Percentiles rank a stretch among this genome's conserved stretches.
Conservation (phyloP, 2,888 invertebrate genomes). For the Lochmaea crataegi region DNA sequence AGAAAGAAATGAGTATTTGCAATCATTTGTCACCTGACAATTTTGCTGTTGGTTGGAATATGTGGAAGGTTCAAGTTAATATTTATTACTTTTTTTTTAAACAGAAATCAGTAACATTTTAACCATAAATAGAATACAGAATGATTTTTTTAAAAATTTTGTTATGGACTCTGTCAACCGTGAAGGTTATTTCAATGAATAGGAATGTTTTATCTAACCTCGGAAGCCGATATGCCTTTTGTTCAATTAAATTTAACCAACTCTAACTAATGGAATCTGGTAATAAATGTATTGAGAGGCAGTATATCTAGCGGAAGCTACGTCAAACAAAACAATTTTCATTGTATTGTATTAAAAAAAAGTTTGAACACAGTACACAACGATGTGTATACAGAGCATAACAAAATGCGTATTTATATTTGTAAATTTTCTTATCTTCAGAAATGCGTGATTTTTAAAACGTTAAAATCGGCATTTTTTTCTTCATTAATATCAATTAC, state of each 20-base stretch:
- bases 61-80: too few species aligned
- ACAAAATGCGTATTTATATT: too few species aligned
- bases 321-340: neutral
- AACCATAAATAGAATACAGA: neutral
- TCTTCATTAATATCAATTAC: constrained; percentile 23
- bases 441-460: neutral
- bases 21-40: too few species aligned
- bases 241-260: constrained; percentile 29
- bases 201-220: constrained; percentile 20
- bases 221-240: constrained; percentile 21
- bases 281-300: neutral
- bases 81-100: too few species aligned
- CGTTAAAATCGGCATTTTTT: constrained; percentile 4
- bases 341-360: neutral
- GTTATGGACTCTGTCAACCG: constrained; percentile 13
- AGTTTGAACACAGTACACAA: neutral
- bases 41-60: too few species aligned
- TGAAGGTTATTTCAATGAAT: constrained; percentile 23
- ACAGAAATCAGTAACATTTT: too few species aligned
- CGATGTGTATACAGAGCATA: neutral
- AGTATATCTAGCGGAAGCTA: neutral
- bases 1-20: too few species aligned
- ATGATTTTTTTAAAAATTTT: neutral
- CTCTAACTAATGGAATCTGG: constrained; percentile 25
- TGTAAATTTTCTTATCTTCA: too few species aligned